phyloP scores from a whole-genome alignment of 2,888 invertebrate genomes.

The Lochmaea capreae region DNA sequence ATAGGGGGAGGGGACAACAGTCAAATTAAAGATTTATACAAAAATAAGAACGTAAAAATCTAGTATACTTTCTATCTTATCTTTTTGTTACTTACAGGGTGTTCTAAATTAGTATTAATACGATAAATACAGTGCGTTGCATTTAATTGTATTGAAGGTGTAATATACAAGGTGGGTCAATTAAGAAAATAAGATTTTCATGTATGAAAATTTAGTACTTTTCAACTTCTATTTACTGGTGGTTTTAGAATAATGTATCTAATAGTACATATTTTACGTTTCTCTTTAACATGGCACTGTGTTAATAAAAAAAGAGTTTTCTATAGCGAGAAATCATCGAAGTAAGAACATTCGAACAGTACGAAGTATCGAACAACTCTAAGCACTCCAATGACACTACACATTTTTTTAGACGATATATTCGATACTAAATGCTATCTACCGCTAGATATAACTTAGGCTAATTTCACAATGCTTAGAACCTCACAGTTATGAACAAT shows the following conservation, averaged over 20 bases:
- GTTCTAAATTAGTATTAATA: too few relatives aligned
- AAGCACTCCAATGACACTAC: conserved; percentile 65
- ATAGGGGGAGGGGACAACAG: not conserved
- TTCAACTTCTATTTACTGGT: too few relatives aligned
- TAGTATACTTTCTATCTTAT: too few relatives aligned
- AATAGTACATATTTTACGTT: too few relatives aligned
- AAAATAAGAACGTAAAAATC: not conserved
- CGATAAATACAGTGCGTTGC: too few relatives aligned
- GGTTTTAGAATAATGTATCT: too few relatives aligned
- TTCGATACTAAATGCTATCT: conserved; percentile 64
- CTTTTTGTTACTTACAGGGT: too few relatives aligned
- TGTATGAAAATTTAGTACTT: too few relatives aligned
- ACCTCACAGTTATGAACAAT: conserved; percentile 47
- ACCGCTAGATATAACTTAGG: conserved; percentile 64
- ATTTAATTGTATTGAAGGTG: not conserved
- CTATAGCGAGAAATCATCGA: not conserved
- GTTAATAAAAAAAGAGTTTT: not conserved
- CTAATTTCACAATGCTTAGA: conserved; percentile 62
- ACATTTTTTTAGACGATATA: conserved; percentile 63
- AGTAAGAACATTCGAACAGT: conserved; percentile 23
- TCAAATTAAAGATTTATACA: not conserved
- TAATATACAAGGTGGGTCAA: not conserved
- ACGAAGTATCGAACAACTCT: conserved; percentile 55
- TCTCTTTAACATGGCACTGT: too few relatives aligned
- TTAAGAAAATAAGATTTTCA: not conserved